phyloP scores from a whole-genome alignment of 2,113 vertebrate genomes.

The Cettia cetti region DNA sequence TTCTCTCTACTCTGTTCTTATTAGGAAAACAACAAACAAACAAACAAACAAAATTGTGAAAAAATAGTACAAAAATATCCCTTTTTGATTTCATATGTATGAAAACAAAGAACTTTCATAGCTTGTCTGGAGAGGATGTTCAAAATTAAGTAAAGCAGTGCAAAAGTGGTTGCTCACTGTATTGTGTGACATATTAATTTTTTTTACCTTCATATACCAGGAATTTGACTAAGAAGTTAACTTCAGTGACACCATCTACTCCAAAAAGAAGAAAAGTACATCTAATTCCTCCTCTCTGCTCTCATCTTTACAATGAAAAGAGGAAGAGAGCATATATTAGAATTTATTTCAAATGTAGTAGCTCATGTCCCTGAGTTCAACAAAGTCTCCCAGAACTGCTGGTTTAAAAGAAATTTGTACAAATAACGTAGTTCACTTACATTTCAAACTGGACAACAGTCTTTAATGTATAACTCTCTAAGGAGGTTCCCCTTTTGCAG shows the following conservation, averaged over 20 bases:
- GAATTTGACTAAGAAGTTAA: slow-evolving; percentile 12
- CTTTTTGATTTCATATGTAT: background rate
- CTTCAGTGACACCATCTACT: background rate
- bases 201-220: background rate
- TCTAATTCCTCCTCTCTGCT: background rate
- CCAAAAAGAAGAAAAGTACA: background rate
- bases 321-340: background rate
- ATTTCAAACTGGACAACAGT: slow-evolving; percentile 1
- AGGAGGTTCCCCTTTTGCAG: background rate
- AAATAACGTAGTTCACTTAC: background rate
- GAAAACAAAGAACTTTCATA: background rate
- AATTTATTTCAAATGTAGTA: slow-evolving; percentile 18
- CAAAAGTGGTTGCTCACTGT: background rate
- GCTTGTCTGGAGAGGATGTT: background rate
- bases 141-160: background rate
- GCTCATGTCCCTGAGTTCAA: background rate
- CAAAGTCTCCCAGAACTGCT: background rate
- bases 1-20: background rate
- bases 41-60: background rate
- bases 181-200: background rate
- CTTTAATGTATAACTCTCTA: background rate
- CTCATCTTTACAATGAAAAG: slow-evolving; percentile 2
- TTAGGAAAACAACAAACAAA: background rate
- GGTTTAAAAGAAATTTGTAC: slow-evolving; percentile 9
- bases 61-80: background rate